A percentile compares a stretch with the other conserved stretches of the same genome.
Evolutionary conservation across 2,113 vertebrate genomes (phyloP).

Genomic region (Megaceryle maxima): DNA sequence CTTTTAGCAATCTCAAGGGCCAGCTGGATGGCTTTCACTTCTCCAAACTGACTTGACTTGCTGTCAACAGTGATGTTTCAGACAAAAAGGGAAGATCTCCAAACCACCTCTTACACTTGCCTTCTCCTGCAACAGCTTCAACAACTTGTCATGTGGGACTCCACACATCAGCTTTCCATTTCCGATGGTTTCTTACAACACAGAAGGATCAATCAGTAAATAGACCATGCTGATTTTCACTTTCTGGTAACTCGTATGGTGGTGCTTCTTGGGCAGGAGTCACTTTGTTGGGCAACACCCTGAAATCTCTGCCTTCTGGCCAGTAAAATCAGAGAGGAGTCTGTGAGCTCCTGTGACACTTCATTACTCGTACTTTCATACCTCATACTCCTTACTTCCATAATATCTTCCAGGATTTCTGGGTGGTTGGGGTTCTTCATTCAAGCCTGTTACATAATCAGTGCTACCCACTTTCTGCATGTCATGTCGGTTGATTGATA

Average conservation of each 20-base stretch:
- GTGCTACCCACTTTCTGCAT: background rate
- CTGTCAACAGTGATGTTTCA: too few relatives aligned
- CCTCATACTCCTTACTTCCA: too few relatives aligned
- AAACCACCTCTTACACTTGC: too few relatives aligned
- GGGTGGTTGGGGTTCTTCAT: background rate
- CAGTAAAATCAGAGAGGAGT: background rate
- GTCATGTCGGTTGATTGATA: fast-evolving
- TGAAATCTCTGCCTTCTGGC: background rate
- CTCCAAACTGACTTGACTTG: background rate
- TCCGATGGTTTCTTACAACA: background rate
- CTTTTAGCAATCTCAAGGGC: background rate
- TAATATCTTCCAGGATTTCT: background rate
- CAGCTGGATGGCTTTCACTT: background rate
- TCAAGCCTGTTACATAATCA: background rate
- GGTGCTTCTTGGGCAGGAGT: background rate
- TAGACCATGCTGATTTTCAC: background rate
- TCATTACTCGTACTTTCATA: too few relatives aligned
- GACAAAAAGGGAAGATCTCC: too few relatives aligned
- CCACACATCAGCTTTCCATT: background rate
- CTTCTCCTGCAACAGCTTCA: background rate
- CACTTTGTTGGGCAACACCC: background rate
- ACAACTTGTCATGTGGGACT: background rate
- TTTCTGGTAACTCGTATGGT: background rate
- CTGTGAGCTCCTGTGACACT: too few relatives aligned
- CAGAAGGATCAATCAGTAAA: background rate